phyloP scores from a whole-genome alignment of 2,888 invertebrate species.

The Pyrrhosoma nymphula region DNA sequence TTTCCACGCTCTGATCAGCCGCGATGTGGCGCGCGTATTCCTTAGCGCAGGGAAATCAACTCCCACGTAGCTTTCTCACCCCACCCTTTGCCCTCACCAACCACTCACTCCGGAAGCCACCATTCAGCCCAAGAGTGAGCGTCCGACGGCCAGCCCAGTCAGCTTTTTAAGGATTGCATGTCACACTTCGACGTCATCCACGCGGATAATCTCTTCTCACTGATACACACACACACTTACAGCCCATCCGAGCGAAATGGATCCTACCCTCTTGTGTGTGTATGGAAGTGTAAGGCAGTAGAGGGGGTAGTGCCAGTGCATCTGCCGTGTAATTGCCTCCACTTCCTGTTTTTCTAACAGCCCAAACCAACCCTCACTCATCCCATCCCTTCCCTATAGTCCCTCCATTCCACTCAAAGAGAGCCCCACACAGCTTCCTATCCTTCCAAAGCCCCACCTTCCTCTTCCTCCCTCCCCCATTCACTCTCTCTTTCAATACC shows the following conservation, averaged over 20 bases:
- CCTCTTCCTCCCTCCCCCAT: not conserved
- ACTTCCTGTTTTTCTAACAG: conserved; percentile 55
- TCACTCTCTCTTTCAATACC: no score
- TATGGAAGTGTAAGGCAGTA: not conserved
- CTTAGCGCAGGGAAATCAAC: no score
- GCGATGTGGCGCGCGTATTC: no score
- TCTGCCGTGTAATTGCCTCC: conserved; percentile 62
- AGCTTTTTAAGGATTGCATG: not conserved
- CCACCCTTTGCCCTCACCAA: not conserved
- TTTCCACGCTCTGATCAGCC: no score
- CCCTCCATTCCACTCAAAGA: not conserved
- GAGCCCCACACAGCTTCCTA: no score
- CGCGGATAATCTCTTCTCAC: conserved; percentile 55
- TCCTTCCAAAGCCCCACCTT: not conserved
- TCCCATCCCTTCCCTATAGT: not conserved
- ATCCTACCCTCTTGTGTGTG: not conserved
- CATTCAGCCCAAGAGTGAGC: not conserved
- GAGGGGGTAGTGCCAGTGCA: not conserved
- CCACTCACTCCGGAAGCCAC: not conserved
- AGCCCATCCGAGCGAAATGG: conserved; percentile 13
- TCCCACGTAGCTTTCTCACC: no score
- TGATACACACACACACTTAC: conserved; percentile 28
- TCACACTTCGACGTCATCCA: conserved; percentile 44
- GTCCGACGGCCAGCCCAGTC: not conserved
- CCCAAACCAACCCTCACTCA: not conserved